Evolutionary conservation across 2,888 invertebrate genomes (phyloP).

Genomic region (Hetaerina titia): DNA sequence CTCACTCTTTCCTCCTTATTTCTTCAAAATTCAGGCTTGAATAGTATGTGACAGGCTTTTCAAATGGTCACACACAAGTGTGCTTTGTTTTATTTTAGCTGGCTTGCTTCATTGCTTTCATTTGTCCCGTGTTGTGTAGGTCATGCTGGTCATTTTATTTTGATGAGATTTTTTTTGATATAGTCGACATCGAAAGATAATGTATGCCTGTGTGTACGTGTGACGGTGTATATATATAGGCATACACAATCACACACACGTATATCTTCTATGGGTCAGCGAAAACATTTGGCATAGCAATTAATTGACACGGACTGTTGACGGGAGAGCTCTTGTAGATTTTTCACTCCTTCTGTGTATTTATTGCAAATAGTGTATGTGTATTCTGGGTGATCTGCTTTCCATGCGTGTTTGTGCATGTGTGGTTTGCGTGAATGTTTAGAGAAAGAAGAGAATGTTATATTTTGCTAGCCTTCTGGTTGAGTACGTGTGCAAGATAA

Average conservation of each 20-base stretch:
- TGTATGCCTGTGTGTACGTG: background rate
- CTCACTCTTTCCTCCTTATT: background rate
- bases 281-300: conserved; percentile 50
- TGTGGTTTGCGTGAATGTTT: conserved; percentile 44
- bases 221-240: background rate
- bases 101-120: conserved; percentile 23
- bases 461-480: conserved; percentile 65
- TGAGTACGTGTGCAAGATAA: conserved; percentile 45
- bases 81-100: conserved; percentile 34
- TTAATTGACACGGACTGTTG: conserved; percentile 35
- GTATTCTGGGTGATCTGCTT: conserved; percentile 44
- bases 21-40: background rate
- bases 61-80: background rate
- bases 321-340: conserved; percentile 30
- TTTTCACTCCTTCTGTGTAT: conserved; percentile 42
- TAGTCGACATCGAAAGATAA: background rate
- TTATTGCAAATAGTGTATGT: conserved; percentile 17
- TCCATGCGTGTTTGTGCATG: conserved; percentile 30
- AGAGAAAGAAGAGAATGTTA: conserved; percentile 49
- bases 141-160: background rate
- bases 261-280: conserved; percentile 16
- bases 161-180: background rate
- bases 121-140: background rate
- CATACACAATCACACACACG: background rate
- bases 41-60: background rate